Conservation (phyloP, 1,140 invertebrate genomes). For the Laupala kohalensis region DNA sequence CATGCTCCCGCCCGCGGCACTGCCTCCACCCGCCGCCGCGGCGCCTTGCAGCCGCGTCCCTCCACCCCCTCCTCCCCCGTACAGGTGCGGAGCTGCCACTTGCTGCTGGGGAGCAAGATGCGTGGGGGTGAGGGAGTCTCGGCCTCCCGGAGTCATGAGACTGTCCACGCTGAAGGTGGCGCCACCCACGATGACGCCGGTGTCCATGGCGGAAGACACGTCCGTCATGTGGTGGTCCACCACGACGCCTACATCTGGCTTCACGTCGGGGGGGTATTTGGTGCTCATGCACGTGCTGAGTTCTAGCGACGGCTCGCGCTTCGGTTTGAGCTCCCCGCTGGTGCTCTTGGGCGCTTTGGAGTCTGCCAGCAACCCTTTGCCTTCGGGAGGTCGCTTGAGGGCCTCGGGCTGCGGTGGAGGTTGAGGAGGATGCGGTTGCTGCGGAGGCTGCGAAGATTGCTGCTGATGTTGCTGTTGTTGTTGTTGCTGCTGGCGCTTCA, state of each 20-base stretch:
- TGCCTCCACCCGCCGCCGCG: neutral
- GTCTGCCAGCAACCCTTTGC: neutral
- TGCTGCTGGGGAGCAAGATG: neutral
- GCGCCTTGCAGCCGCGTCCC: slow-evolving; percentile 5
- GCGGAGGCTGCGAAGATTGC: neutral
- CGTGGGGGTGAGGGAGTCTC: neutral
- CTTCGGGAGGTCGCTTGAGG: too few relatives aligned
- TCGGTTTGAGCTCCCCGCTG: slow-evolving; percentile 3
- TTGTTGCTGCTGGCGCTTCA: slow-evolving; percentile 54
- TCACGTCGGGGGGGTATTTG: slow-evolving; percentile 10
- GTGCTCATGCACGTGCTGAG: slow-evolving; percentile 7
- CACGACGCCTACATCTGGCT: slow-evolving; percentile 4
- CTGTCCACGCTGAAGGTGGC: slow-evolving; percentile 12
- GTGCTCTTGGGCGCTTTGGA: neutral
- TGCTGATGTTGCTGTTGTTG: slow-evolving; percentile 5
- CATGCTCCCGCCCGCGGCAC: neutral
- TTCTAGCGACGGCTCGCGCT: slow-evolving; percentile 8
- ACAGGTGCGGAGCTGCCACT: neutral
- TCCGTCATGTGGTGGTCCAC: slow-evolving; percentile 10
- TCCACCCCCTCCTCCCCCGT: neutral
- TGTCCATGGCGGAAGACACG: slow-evolving; percentile 5
- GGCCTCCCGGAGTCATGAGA: slow-evolving; percentile 9
- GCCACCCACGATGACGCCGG: neutral
- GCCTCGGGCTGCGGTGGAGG: too few relatives aligned
- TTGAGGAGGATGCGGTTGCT: neutral